phyloP scores from a whole-genome alignment of 2,113 vertebrate species.

The Sinocyclocheilus anophthalmus region DNA sequence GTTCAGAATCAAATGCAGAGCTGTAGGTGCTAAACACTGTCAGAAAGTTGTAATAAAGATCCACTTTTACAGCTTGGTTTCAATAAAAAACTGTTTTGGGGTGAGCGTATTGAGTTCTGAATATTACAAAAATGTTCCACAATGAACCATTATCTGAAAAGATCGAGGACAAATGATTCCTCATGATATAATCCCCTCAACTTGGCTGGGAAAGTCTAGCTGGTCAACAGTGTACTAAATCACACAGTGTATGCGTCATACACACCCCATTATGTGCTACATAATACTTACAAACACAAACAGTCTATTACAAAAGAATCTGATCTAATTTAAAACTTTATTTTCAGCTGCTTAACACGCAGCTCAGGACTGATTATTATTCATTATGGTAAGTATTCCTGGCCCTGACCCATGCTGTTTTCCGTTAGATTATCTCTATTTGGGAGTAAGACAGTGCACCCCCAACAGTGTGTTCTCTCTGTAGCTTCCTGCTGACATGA shows the following conservation, averaged over 20 bases:
- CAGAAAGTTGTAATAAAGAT: neutral
- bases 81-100: neutral
- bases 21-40: neutral
- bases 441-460: slow-evolving; percentile 26
- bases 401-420: slow-evolving; percentile 23
- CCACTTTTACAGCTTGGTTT: neutral
- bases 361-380: slow-evolving; percentile 10
- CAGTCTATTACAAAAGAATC: neutral
- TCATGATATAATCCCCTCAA: neutral
- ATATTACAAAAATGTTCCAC: neutral
- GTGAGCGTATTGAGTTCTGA: neutral
- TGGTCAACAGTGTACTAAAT: neutral
- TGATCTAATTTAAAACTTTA: slow-evolving; percentile 11
- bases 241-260: neutral
- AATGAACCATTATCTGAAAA: neutral
- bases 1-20: neutral
- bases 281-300: neutral
- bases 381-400: slow-evolving; percentile 1
- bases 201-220: neutral
- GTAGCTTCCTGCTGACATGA: slow-evolving; percentile 41
- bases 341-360: neutral
- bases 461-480: slow-evolving; percentile 34
- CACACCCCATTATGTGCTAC: neutral
- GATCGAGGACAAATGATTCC: neutral
- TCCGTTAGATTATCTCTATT: slow-evolving; percentile 48